A percentile compares a stretch with the other conserved stretches of the same genome.
phyloP scores from a whole-genome alignment of 1,140 invertebrate species.

The Drosophila pachea region DNA sequence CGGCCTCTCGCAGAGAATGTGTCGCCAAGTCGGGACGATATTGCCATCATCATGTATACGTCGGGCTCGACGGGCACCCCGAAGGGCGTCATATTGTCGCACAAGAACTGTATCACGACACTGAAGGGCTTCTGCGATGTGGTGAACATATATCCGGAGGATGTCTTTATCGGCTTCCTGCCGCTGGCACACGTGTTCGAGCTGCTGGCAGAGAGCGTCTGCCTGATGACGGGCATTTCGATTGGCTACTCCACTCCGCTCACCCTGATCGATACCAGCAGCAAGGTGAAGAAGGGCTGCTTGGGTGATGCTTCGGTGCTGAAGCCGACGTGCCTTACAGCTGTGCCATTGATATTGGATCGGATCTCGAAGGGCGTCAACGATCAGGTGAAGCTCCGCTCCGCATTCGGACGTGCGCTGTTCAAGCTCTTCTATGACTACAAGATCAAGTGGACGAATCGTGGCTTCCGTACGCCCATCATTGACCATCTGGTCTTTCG shows the following conservation, averaged over 20 bases:
- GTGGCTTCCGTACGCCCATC: constrained; percentile 91
- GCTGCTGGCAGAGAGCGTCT: constrained; percentile 88
- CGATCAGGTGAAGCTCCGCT: constrained; percentile 91
- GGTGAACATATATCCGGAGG: constrained; percentile 85
- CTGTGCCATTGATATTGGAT: constrained; percentile 97
- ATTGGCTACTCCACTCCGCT: constrained; percentile 98
- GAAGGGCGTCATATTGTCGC: constrained; percentile 91
- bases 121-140: constrained; percentile 92
- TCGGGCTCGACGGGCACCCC: constrained; percentile 95
- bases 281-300: constrained; percentile 95
- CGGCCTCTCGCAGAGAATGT: constrained; percentile 79
- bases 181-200: constrained; percentile 99
- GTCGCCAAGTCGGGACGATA: constrained; percentile 85
- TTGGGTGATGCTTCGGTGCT: constrained; percentile 94
- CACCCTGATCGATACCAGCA: constrained; percentile 96
- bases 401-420: constrained; percentile 86
- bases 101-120: constrained; percentile 93
- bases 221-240: constrained; percentile 88
- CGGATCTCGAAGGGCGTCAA: constrained; percentile 96
- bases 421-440: constrained; percentile 96
- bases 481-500: constrained; percentile 90
- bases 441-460: constrained; percentile 90
- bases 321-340: constrained; percentile 94
- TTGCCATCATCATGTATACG: constrained; percentile 97
- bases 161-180: constrained; percentile 96